Evolutionary conservation across 1,140 invertebrate species (phyloP).

Genomic region (Brachionus koreanus): DNA sequence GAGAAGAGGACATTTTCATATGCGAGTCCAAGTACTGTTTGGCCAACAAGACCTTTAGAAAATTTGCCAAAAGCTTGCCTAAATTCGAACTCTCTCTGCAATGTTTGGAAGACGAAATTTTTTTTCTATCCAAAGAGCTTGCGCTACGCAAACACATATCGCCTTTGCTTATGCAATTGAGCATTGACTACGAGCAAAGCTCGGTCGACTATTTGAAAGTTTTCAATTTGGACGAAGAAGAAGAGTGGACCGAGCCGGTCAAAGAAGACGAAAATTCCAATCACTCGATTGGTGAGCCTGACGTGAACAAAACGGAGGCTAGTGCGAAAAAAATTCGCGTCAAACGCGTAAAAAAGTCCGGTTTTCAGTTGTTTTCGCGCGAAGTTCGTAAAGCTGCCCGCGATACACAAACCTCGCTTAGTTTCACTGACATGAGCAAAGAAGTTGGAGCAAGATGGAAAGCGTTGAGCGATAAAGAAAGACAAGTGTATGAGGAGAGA

Average conservation of each 20-base stretch:
- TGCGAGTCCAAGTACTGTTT: conserved; percentile 13
- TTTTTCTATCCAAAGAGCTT: background rate
- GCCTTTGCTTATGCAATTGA: background rate
- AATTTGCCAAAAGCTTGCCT: conserved; percentile 4
- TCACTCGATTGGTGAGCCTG: background rate
- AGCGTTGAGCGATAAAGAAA: conserved; percentile 26
- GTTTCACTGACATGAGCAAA: conserved; percentile 24
- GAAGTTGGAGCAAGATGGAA: conserved; percentile 25
- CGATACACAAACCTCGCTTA: conserved; percentile 10
- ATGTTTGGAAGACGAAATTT: conserved; percentile 22
- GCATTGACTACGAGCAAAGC: background rate
- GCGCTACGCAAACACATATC: background rate
- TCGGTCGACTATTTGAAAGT: background rate
- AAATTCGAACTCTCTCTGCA: conserved; percentile 20
- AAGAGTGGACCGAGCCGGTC: background rate
- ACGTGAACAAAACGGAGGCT: background rate
- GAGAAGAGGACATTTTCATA: background rate
- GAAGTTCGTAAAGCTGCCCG: background rate
- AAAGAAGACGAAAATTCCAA: conserved; percentile 19
- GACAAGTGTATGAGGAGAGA: conserved; percentile 1
- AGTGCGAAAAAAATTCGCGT: conserved; percentile 1
- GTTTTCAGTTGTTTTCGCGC: conserved; percentile 8
- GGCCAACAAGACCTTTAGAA: background rate
- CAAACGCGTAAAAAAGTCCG: conserved; percentile 17
- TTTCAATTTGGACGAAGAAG: conserved; percentile 21